A percentile compares a stretch with the other conserved stretches of the same genome.
Conservation (phyloP, 1,140 invertebrate genomes). For the Condylostylus longicornis region DNA sequence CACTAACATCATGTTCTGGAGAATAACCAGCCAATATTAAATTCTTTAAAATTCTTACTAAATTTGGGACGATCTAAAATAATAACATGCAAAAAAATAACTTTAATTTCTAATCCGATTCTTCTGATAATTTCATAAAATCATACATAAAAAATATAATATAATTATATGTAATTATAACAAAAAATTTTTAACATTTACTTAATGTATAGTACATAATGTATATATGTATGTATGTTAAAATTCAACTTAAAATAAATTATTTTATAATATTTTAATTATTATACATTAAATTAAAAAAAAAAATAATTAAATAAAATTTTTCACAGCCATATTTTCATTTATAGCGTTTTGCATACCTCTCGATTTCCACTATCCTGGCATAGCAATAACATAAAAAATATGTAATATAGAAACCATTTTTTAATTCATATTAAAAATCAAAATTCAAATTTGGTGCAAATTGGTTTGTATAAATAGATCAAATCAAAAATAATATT, state of each 20-base stretch:
- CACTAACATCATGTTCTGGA: slow-evolving; percentile 98
- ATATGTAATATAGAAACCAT: slow-evolving; percentile 12
- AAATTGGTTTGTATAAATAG: too few species aligned
- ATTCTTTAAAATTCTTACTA: slow-evolving; percentile 96
- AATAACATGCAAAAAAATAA: slow-evolving; percentile 16
- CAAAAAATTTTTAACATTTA: slow-evolving; percentile 2
- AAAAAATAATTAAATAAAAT: slow-evolving; percentile 9
- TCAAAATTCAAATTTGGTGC: not conserved
- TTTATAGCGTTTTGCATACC: slow-evolving; percentile 16
- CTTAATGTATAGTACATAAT: not conserved
- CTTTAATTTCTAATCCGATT: slow-evolving; percentile 8
- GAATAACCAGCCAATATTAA: slow-evolving; percentile 96
- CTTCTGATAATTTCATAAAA: not conserved
- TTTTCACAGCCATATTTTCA: not conserved
- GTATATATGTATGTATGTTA: not conserved
- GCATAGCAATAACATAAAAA: slow-evolving; percentile 30
- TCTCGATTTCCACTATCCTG: slow-evolving; percentile 34
- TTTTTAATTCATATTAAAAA: not conserved
- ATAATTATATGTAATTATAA: slow-evolving; percentile 6
- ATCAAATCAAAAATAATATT: too few species aligned
- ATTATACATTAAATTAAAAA: slow-evolving; percentile 40
- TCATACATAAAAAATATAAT: slow-evolving; percentile 5
- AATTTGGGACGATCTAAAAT: slow-evolving; percentile 90
- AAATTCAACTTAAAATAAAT: not conserved
- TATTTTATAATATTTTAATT: slow-evolving; percentile 20